Conservation (phyloP, 2,797 vertebrate species). For the Poecilia velifera region DNA sequence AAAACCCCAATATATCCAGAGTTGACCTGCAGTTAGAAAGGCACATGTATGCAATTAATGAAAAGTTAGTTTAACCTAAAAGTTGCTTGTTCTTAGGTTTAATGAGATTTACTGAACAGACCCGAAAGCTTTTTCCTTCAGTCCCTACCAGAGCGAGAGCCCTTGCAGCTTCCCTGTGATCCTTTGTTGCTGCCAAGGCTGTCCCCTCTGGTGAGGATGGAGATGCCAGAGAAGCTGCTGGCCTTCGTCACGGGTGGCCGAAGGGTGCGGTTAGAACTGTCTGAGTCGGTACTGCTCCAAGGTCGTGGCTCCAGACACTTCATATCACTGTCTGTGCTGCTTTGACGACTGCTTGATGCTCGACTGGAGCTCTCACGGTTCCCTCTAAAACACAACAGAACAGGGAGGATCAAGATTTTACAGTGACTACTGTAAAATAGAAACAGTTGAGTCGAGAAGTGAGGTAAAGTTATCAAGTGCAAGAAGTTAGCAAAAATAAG, state of each 20-base stretch:
- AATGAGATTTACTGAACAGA: background rate
- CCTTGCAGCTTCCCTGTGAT: conserved; percentile 83
- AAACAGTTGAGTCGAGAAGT: conserved; percentile 1
- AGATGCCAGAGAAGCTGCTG: conserved; percentile 99
- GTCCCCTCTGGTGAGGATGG: conserved; percentile 95
- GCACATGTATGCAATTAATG: background rate
- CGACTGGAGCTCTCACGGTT: conserved; percentile 91
- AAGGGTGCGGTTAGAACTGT: conserved; percentile 91
- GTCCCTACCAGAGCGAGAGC: conserved; percentile 82
- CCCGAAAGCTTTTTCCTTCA: background rate
- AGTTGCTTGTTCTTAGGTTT: background rate
- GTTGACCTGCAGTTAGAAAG: background rate
- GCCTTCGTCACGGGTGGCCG: conserved; percentile 97
- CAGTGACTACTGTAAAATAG: conserved; percentile 23
- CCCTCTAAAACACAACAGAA: conserved; percentile 82
- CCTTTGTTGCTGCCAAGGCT: conserved; percentile 95
- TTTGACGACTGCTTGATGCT: conserved; percentile 94
- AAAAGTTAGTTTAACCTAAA: background rate
- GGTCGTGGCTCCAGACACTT: conserved; percentile 96
- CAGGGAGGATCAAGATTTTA: conserved; percentile 33
- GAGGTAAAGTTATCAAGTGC: conserved; percentile 10
- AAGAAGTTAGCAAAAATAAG: conserved; percentile 14
- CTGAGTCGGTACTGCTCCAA: conserved; percentile 99
- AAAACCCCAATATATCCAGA: background rate
- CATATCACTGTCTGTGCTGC: conserved; percentile 97